Evolutionary conservation across 2,888 invertebrate species (phyloP).

Genomic region (Hyles lineata): DNA sequence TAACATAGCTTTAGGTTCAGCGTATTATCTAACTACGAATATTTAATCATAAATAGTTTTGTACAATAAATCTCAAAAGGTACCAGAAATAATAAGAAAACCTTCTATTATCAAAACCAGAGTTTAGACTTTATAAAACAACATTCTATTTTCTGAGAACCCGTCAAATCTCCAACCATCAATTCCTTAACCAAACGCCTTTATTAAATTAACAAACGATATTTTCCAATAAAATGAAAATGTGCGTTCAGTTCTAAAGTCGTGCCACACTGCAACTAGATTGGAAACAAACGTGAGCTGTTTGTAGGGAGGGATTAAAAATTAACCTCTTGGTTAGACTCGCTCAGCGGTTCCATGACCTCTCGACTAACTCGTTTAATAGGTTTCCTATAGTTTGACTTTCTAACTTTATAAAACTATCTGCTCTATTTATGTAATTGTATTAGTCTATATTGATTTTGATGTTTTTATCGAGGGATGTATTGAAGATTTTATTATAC

Average conservation of each 20-base stretch:
- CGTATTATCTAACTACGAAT: background rate
- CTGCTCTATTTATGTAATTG: background rate
- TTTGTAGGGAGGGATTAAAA: constrained; percentile 47
- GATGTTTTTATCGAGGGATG: background rate
- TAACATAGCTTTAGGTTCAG: background rate
- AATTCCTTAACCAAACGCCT: background rate
- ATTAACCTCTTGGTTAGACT: constrained; percentile 56
- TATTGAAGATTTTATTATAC: background rate
- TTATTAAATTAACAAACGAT: constrained; percentile 18
- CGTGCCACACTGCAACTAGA: constrained; percentile 27
- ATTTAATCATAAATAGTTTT: background rate
- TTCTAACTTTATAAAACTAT: constrained; percentile 9
- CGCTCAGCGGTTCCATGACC: constrained; percentile 48
- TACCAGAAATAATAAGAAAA: too few relatives aligned
- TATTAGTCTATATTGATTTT: background rate
- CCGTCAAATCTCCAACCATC: background rate
- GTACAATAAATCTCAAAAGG: too few relatives aligned
- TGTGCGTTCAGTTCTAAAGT: constrained; percentile 23
- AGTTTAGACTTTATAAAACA: too few relatives aligned
- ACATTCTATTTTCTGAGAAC: background rate
- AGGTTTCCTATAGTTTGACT: constrained; percentile 25
- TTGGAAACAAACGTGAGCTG: constrained; percentile 30
- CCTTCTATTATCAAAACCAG: too few relatives aligned
- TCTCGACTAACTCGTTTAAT: constrained; percentile 26
- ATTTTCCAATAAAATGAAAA: constrained; percentile 19